Evolutionary conservation across 2,888 invertebrate species (phyloP), one percentile per base, ranked within the genome.

Genomic region (Zonitis immaculata): DNA sequence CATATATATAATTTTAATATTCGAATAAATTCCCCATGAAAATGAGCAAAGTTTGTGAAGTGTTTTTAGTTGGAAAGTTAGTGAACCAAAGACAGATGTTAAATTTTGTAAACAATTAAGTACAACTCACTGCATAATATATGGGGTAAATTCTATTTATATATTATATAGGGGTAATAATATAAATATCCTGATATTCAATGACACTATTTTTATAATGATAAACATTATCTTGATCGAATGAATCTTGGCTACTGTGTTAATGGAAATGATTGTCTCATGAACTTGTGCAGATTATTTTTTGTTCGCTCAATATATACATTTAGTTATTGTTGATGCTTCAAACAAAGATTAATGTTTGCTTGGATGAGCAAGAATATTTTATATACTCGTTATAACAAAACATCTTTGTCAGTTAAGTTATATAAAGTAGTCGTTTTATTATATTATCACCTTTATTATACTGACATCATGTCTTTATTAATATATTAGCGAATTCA

Each of bases 1-100:
- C n/a, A n/a, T n/a, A n/a, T n/a, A n/a, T n/a, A n/a, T n/a, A n/a
- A 48, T 52, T 52, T 52, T 49, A 52, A 52, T 52, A 52, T 52
- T 52, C 46, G 49, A 52, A 49, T 52, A 52, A 52, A 52, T 52
- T 52, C 42, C 22, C 48, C 42, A 52, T 52, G 52, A 42, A 52
- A 52, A 52, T 52, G 52, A 52, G 52, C 44, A 52, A 52, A 52
- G 52, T 52, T 52, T 52, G 16, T 6, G 49, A 45, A 49, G 45
- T 52, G 52, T 52, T 52, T 44, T 52, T 52, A 42, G 52, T 49
- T 46, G 52, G 45, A 45, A 49, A 52, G 49, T 49, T 49, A 49
- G 44, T 45, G 49, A 52, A 46, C 49, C 52, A 45, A 52, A 52
- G 52, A 52, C 52, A 52, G 52, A 52, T 52, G 52, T 52, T 52